These are phyloP conservation scores for Desmophyllum pertusum DNA, from an alignment of 92 coral and sea anemone genomes.

Conservation along the genomic window DNA sequence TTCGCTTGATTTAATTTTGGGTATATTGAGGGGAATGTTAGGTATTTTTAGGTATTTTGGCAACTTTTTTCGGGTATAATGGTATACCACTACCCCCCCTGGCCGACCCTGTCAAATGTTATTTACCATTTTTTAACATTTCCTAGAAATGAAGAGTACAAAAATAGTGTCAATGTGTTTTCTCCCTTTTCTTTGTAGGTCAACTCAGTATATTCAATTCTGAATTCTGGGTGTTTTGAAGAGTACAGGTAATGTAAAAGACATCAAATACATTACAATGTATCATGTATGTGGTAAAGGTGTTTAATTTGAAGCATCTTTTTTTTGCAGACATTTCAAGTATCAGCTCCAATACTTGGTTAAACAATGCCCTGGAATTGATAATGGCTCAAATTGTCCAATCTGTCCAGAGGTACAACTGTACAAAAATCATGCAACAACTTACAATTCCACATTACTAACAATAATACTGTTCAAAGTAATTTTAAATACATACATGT, in stretches of 20 bases:
- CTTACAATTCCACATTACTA: background rate
- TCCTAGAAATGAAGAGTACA: background rate
- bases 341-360: background rate
- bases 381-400: slow-evolving; percentile 27
- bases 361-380: background rate
- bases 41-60: no score
- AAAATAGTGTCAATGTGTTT: background rate
- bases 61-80: no score
- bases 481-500: no score
- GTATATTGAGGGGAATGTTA: no score
- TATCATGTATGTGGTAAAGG: background rate
- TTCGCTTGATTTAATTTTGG: no score
- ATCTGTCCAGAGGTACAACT: slow-evolving; percentile 21
- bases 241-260: slow-evolving; percentile 22
- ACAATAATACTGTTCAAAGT: background rate
- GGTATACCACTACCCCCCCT: no score
- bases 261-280: background rate
- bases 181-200: slow-evolving; percentile 1
- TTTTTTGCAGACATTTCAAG: slow-evolving; percentile 8
- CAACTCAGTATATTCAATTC: background rate
- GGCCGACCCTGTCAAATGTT: no score
- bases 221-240: slow-evolving; percentile 31
- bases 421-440: background rate
- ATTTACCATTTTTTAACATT: background rate
- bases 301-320: background rate